Conservation (phyloP, 2,888 invertebrate genomes). For the Euzetes globulus region DNA sequence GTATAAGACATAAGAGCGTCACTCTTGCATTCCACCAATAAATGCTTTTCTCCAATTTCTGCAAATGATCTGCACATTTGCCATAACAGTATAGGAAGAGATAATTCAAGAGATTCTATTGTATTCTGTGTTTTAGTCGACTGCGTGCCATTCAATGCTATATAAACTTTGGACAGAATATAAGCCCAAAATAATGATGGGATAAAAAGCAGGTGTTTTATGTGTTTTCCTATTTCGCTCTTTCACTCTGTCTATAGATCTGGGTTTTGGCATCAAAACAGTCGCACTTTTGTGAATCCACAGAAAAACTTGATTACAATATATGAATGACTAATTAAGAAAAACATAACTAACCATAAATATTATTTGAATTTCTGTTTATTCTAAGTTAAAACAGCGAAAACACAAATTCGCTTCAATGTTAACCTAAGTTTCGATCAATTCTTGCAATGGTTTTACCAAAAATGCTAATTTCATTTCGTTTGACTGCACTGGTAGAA, state of each 20-base stretch:
- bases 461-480: constrained; percentile 25
- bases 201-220: constrained; percentile 23
- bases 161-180: constrained; percentile 19
- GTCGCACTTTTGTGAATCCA: neutral
- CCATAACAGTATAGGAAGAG: constrained; percentile 20
- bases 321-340: constrained; percentile 1
- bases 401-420: neutral
- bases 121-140: neutral
- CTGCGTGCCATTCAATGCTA: constrained; percentile 11
- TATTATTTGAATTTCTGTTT: neutral
- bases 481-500: neutral
- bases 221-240: neutral
- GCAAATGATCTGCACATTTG: constrained; percentile 18
- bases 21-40: constrained; percentile 14
- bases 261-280: neutral
- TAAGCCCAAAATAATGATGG: constrained; percentile 28
- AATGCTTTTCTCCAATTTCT: constrained; percentile 4
- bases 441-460: neutral
- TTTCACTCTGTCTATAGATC: neutral
- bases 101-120: constrained; percentile 14
- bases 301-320: neutral
- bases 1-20: constrained; percentile 20
- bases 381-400: neutral
- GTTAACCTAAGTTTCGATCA: neutral
- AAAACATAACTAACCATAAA: constrained; percentile 4